phyloP scores from a whole-genome alignment of 2,888 invertebrate species.

The Oegoconia quadripuncta region DNA sequence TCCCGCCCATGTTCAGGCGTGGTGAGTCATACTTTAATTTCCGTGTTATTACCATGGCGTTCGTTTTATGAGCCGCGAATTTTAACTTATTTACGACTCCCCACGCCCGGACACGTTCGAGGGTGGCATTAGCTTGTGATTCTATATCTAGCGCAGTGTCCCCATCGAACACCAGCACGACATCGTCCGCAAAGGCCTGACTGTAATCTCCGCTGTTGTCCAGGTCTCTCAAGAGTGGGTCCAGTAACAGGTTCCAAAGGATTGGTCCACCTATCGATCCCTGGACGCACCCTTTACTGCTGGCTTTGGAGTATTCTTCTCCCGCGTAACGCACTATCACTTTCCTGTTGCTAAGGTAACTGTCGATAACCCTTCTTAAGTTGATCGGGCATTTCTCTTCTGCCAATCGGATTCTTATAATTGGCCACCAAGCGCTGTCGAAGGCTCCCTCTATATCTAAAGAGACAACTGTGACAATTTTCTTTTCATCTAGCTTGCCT shows the following conservation, averaged over 20 bases:
- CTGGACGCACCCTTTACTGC: slow-evolving; percentile 8
- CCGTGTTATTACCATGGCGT: slow-evolving; percentile 11
- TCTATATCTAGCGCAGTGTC: slow-evolving; percentile 9
- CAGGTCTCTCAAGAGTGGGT: slow-evolving; percentile 10
- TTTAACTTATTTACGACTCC: slow-evolving; percentile 7
- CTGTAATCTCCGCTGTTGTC: slow-evolving; percentile 1
- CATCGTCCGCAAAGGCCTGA: no score
- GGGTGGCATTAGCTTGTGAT: slow-evolving; percentile 14
- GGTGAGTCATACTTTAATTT: slow-evolving; percentile 10
- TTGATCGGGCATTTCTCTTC: neutral
- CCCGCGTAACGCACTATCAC: neutral
- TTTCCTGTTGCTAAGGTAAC: neutral
- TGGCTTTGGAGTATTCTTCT: neutral
- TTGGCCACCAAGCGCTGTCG: slow-evolving; percentile 1
- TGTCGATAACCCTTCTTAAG: neutral
- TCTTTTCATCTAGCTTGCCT: neutral
- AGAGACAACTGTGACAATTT: neutral
- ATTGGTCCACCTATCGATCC: slow-evolving; percentile 16
- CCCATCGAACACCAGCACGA: slow-evolving; percentile 13
- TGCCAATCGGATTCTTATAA: neutral
- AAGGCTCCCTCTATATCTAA: neutral
- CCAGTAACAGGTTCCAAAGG: slow-evolving; percentile 19
- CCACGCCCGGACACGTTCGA: slow-evolving; percentile 12
- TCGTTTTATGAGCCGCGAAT: slow-evolving; percentile 15
- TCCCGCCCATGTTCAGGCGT: neutral